Base-by-base conservation (phyloP, 1,140 invertebrate genomes). In the Musca domestica region DNA sequence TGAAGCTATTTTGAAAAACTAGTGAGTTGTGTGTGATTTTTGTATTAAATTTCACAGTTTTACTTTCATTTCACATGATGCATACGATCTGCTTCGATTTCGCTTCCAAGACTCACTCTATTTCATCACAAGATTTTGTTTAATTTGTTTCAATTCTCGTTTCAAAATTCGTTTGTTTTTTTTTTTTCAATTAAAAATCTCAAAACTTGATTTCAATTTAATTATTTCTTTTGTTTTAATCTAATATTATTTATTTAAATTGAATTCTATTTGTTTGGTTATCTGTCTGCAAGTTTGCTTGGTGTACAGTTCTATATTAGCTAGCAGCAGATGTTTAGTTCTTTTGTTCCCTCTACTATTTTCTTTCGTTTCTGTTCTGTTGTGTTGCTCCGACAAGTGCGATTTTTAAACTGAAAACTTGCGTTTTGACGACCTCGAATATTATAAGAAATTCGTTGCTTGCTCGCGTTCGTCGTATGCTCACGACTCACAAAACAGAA, bases 311-410 rank as follows among this genome's bases (percentile, higher is more conserved):
- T 46, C 20, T 22, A 27, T 46, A 5, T 19, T 41, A 51, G 48
- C 64, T 46, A 5, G 23, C 51, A 51, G 48, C 64, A 23, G 34
- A 14, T 63, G 25, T 54, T 67, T 46, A 17, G 6, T 64, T 64
- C 20, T 34, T 34, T 61, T 17, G 19, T 19, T 51, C 41, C 12
- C n/a, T n/a, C n/a, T n/a, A n/a, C 52, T 61, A 47, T 47, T 54
- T 64, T 58, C 6, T 67, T 67, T 68, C 5, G n/a, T 19, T 64
- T 63, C 30, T 54, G 54, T 67, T n/a, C n/a, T n/a, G n/a, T n/a
- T n/a, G n/a, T 46, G 65, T 70, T 67, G 58, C 58, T 70, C 69
- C 65, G 69, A 64, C 69, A 70, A 70, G 65, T 70, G 69, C 69
- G 69, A 70, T 70, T 70, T 52, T 51, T 64, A 70, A 30, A 70